Percentiles rank a stretch among this genome's conserved stretches.
Evolutionary conservation across 2,888 invertebrate genomes (phyloP).

Genomic region (Callyntrura sp.): DNA sequence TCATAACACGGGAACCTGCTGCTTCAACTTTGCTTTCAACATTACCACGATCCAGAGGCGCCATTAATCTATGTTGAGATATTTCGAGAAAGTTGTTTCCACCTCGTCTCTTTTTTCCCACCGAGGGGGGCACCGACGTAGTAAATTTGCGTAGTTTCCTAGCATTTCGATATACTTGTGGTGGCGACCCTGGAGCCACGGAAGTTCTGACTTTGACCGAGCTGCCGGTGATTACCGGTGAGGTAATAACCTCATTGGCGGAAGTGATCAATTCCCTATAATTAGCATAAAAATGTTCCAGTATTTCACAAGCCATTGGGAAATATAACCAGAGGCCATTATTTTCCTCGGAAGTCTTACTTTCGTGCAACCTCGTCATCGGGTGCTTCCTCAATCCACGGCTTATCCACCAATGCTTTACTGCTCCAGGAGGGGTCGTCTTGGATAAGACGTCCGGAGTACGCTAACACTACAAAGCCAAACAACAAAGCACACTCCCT

Average conservation of each 20-base stretch:
- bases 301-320: too few species aligned
- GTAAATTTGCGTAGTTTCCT: not conserved
- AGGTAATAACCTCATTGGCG: too few species aligned
- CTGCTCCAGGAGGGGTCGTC: constrained; percentile 33
- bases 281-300: too few species aligned
- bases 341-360: not conserved
- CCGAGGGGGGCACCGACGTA: not conserved
- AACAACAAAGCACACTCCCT: too few species aligned
- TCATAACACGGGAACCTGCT: too few species aligned
- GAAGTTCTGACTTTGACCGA: not conserved
- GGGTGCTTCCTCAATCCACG: constrained; percentile 6
- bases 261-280: too few species aligned
- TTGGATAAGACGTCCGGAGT: constrained; percentile 19
- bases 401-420: not conserved
- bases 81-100: not conserved
- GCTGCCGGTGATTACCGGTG: not conserved
- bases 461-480: not conserved
- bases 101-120: not conserved
- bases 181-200: not conserved
- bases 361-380: not conserved
- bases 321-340: too few species aligned
- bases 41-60: not conserved
- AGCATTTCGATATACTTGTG: not conserved
- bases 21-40: not conserved
- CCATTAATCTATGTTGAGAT: not conserved